phyloP scores from a whole-genome alignment of 2,888 invertebrate genomes.

The Pseudococcus viburni region DNA sequence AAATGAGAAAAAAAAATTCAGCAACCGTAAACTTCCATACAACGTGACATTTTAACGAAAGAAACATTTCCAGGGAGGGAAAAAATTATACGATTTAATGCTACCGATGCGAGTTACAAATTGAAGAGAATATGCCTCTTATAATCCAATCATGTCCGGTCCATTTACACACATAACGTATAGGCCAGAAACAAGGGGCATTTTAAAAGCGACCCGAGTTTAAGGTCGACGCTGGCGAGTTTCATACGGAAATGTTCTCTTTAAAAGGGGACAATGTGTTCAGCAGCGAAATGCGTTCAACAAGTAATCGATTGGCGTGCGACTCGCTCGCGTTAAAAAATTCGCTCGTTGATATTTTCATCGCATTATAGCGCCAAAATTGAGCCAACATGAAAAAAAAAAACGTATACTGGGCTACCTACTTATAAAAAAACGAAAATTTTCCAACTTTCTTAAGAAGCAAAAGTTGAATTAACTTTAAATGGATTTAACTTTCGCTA shows the following conservation, averaged over 20 bases:
- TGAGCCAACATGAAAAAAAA: slow-evolving; percentile 1
- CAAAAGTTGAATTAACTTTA: slow-evolving; percentile 37
- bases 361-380: slow-evolving; percentile 24
- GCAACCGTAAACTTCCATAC: background rate
- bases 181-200: background rate
- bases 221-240: background rate
- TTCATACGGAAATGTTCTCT: slow-evolving; percentile 1
- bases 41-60: background rate
- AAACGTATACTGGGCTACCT: background rate
- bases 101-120: background rate
- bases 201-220: background rate
- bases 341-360: slow-evolving; percentile 33
- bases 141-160: slow-evolving; percentile 45
- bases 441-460: background rate
- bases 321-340: slow-evolving; percentile 6
- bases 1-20: slow-evolving; percentile 19
- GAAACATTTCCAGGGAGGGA: background rate
- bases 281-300: background rate
- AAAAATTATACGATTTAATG: background rate
- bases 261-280: background rate
- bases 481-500: slow-evolving; percentile 44
- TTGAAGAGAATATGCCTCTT: background rate
- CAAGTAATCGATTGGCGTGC: slow-evolving; percentile 40
- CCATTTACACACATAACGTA: background rate
- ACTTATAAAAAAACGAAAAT: background rate